Conservation (phyloP, 2,888 invertebrate species). For the Cheiracanthium punctorium region DNA sequence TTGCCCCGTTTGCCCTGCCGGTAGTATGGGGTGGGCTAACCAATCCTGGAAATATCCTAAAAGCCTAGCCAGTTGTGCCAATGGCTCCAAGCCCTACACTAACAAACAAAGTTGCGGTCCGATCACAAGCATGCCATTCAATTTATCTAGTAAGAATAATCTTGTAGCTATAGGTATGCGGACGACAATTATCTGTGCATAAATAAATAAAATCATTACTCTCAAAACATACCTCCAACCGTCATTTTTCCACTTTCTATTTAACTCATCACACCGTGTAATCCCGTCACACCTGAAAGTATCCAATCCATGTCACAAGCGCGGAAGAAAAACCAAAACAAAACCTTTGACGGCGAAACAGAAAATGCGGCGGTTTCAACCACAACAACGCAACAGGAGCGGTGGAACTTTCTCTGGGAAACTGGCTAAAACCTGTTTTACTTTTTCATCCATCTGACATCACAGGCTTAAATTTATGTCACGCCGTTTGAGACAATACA, state of each 20-base stretch:
- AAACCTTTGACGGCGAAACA: not conserved
- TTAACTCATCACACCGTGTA: not conserved
- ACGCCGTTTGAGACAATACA: slow-evolving; percentile 3
- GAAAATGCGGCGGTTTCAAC: not conserved
- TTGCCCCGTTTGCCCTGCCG: too few relatives aligned
- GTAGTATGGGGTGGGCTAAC: too few relatives aligned
- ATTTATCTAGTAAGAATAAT: too few relatives aligned
- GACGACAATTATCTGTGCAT: too few relatives aligned
- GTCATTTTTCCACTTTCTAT: not conserved
- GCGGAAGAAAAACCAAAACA: not conserved
- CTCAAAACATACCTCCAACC: not conserved
- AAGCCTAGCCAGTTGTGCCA: too few relatives aligned
- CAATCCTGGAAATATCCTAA: too few relatives aligned
- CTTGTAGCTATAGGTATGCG: too few relatives aligned
- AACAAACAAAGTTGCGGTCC: too few relatives aligned
- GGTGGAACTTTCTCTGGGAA: slow-evolving; percentile 2
- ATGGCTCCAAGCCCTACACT: too few relatives aligned
- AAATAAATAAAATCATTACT: too few relatives aligned
- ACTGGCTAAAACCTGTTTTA: not conserved
- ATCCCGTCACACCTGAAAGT: not conserved
- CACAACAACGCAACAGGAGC: too few relatives aligned
- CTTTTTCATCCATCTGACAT: not conserved
- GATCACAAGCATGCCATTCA: too few relatives aligned
- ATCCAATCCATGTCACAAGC: not conserved
- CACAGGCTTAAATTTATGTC: not conserved